phyloP scores from a whole-genome alignment of 2,888 invertebrate species.

The Meiosimyza platycephala region DNA sequence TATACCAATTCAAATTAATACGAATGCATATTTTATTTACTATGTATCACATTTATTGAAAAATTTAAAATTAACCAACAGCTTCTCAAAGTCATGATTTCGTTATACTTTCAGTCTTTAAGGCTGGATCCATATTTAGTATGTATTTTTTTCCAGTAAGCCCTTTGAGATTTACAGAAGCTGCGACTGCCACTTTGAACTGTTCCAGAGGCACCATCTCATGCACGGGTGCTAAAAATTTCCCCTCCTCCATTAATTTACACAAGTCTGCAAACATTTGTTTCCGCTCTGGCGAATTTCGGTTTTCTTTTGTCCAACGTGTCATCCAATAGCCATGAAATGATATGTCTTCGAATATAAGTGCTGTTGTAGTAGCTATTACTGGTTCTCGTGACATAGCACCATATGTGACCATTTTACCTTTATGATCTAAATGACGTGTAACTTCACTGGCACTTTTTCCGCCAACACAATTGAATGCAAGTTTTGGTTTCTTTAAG shows the following conservation, averaged over 20 bases:
- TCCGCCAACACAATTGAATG: slow-evolving; percentile 95
- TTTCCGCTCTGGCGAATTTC: slow-evolving; percentile 70
- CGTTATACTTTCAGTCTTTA: neutral
- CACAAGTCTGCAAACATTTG: slow-evolving; percentile 83
- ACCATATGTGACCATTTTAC: slow-evolving; percentile 93
- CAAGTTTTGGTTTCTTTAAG: slow-evolving; percentile 79
- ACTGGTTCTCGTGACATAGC: slow-evolving; percentile 93
- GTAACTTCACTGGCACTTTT: slow-evolving; percentile 86
- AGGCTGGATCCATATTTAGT: slow-evolving; percentile 53
- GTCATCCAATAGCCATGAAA: slow-evolving; percentile 92
- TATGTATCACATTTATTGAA: no score
- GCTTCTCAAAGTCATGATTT: neutral
- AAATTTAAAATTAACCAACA: no score
- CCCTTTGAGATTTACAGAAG: slow-evolving; percentile 77
- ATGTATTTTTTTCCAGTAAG: slow-evolving; percentile 85
- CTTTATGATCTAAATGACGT: slow-evolving; percentile 77
- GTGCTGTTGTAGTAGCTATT: slow-evolving; percentile 80
- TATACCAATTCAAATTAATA: no score
- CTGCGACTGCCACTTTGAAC: slow-evolving; percentile 79
- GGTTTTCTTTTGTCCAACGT: slow-evolving; percentile 79
- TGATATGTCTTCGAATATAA: slow-evolving; percentile 85
- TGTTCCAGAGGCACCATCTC: slow-evolving; percentile 78
- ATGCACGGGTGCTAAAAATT: slow-evolving; percentile 79
- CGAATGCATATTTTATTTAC: no score
- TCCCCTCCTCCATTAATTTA: slow-evolving; percentile 75